These are phyloP conservation scores for Drosophila paranaensis DNA, from an alignment of 2,888 invertebrate genomes.

Conservation along the genomic window DNA sequence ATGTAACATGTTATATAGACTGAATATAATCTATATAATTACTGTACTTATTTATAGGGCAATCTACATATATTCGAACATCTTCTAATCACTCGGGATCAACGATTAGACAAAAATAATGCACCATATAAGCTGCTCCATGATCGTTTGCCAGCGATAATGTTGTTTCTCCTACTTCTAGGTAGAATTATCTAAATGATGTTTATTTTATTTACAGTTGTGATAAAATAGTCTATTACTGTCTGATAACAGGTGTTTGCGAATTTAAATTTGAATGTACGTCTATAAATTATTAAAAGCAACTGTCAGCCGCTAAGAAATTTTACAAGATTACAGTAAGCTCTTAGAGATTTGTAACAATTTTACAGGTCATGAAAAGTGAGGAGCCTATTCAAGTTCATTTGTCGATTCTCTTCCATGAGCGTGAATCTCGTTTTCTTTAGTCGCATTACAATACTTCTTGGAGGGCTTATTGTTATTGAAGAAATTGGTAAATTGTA, in stretches of 20 bases:
- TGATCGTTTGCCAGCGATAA: background rate
- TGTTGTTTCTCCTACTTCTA: background rate
- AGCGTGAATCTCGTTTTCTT: background rate
- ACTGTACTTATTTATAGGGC: background rate
- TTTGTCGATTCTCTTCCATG: background rate
- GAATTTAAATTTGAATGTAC: no score
- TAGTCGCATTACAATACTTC: background rate
- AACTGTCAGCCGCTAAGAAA: no score
- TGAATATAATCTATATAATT: background rate
- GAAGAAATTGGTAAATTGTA: background rate
- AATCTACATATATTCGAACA: background rate
- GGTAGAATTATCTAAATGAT: background rate
- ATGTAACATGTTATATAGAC: slow-evolving; percentile 3
- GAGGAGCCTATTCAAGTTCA: background rate
- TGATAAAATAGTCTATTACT: background rate
- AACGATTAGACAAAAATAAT: background rate
- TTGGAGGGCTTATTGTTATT: slow-evolving; percentile 15
- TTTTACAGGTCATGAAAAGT: background rate
- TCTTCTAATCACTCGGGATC: slow-evolving; percentile 5
- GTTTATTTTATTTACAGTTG: background rate
- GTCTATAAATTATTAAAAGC: no score
- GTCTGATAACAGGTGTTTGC: background rate
- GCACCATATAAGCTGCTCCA: background rate
- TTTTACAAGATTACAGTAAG: no score
- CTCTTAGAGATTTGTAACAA: no score